Evolutionary conservation across 2,888 invertebrate genomes (phyloP).

Genomic region (Sphaeridia pumilis): DNA sequence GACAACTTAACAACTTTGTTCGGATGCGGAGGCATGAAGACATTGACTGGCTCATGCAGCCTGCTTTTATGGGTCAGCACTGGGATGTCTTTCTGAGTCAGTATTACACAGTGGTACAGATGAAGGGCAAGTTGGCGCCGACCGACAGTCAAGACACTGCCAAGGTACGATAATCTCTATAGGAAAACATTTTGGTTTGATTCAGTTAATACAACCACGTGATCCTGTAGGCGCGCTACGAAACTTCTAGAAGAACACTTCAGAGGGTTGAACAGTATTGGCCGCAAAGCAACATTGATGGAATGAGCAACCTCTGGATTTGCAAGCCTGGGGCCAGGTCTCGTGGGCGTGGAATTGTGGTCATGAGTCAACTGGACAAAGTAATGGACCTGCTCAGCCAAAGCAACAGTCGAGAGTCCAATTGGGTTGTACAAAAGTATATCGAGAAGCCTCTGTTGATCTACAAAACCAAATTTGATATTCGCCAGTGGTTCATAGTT

Average conservation of each 20-base stretch:
- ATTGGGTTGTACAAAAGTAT: constrained; percentile 87
- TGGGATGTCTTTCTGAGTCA: constrained; percentile 74
- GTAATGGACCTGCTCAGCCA: constrained; percentile 60
- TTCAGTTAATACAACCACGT: too few species aligned
- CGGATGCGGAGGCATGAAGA: constrained; percentile 50
- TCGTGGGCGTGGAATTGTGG: constrained; percentile 75
- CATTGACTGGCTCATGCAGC: constrained; percentile 42
- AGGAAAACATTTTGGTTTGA: too few species aligned
- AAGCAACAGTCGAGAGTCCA: constrained; percentile 51
- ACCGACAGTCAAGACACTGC: constrained; percentile 13
- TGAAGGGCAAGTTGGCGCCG: constrained; percentile 38
- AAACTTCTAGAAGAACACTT: constrained; percentile 50
- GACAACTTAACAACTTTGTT: constrained; percentile 58
- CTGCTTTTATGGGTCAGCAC: constrained; percentile 53
- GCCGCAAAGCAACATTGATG: constrained; percentile 76
- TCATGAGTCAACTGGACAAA: constrained; percentile 74
- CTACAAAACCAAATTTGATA: constrained; percentile 86
- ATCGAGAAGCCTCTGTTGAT: constrained; percentile 81
- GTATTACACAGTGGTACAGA: constrained; percentile 55
- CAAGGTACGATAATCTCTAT: too few species aligned
- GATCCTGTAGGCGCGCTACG: constrained; percentile 42
- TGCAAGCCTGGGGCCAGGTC: constrained; percentile 90
- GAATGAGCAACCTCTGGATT: constrained; percentile 82
- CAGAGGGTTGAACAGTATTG: constrained; percentile 57
- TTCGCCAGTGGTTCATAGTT: constrained; percentile 88